Evolutionary conservation across 2,113 vertebrate genomes (phyloP).

Genomic region (Corythornis vintsioides): DNA sequence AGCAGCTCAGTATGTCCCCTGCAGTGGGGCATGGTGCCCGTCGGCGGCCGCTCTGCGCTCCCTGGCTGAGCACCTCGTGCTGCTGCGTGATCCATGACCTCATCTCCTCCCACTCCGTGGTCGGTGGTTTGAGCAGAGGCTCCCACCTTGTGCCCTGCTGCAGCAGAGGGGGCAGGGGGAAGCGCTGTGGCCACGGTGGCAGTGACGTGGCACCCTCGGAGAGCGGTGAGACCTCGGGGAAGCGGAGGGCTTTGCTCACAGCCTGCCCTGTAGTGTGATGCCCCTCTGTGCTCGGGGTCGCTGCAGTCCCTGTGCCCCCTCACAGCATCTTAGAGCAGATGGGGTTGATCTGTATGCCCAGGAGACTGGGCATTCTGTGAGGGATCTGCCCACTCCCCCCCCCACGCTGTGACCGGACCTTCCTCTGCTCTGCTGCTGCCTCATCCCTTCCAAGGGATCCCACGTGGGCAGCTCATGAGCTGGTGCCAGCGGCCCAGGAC

Average conservation of each 20-base stretch:
- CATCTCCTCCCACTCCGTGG: not conserved
- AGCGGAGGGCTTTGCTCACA: not conserved
- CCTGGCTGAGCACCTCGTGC: not conserved
- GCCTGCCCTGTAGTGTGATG: not conserved
- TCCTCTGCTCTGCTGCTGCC: rapidly evolving
- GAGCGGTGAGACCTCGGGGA: not conserved
- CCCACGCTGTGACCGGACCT: rapidly evolving
- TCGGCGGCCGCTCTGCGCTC: not conserved
- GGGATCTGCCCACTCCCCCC: not conserved
- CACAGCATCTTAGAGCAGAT: rapidly evolving
- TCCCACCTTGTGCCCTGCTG: not conserved
- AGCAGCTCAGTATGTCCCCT: rapidly evolving
- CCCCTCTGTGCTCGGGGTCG: not conserved
- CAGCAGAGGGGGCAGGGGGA: not conserved
- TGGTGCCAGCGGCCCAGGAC: not conserved
- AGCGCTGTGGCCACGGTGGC: not conserved
- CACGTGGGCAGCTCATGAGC: rapidly evolving
- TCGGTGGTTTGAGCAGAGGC: rapidly evolving
- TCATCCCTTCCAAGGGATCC: rapidly evolving
- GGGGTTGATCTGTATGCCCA: not conserved
- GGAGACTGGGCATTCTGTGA: not conserved
- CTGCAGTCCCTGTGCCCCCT: rapidly evolving
- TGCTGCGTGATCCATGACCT: not conserved
- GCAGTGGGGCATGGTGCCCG: rapidly evolving
- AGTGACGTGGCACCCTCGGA: rapidly evolving